Percentiles rank a stretch among this genome's conserved stretches.
phyloP scores from a whole-genome alignment of 2,797 vertebrate species.

The Tenualosa ilisha region DNA sequence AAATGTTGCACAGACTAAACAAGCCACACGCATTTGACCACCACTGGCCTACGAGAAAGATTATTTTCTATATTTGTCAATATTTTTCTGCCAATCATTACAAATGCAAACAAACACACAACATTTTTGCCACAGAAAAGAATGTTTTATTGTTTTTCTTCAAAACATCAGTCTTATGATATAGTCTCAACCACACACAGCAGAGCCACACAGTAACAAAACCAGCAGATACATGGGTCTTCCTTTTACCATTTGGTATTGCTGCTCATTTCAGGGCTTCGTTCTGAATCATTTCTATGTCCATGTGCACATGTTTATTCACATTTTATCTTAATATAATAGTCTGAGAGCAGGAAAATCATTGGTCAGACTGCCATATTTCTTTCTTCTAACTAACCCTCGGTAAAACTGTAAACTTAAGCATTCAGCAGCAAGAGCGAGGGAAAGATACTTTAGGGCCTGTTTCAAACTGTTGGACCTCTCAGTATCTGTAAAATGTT shows the following conservation, averaged over 20 bases:
- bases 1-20: too few species aligned
- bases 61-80: neutral
- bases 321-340: neutral
- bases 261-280: constrained; percentile 61
- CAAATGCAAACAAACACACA: neutral
- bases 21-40: too few species aligned
- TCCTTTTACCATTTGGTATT: constrained; percentile 65
- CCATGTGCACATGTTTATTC: neutral
- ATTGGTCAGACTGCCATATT: neutral
- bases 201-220: constrained; percentile 51
- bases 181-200: constrained; percentile 5
- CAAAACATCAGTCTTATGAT: constrained; percentile 15
- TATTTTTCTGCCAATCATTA: neutral
- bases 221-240: constrained; percentile 60
- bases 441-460: neutral
- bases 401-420: neutral
- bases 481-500: neutral
- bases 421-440: neutral
- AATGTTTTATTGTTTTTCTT: constrained; percentile 3
- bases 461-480: neutral
- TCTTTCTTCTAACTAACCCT: neutral
- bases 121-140: constrained; percentile 8
- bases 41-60: neutral
- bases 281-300: constrained; percentile 61
- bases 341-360: neutral